Evolutionary conservation across 2,888 invertebrate genomes (phyloP).

Genomic region (Conus canariensis): DNA sequence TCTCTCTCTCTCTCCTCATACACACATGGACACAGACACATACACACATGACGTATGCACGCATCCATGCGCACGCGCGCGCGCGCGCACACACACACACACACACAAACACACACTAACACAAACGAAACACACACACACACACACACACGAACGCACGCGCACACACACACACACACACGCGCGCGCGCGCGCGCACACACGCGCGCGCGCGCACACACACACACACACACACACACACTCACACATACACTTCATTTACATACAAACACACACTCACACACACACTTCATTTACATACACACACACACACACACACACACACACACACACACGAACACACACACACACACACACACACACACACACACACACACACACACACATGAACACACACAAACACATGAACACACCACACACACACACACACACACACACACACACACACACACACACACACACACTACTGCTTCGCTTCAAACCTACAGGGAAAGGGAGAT

Average conservation of each 20-base stretch:
- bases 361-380: too few relatives aligned
- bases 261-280: background rate
- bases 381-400: background rate
- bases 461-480: too few relatives aligned
- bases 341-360: too few relatives aligned
- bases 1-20: background rate
- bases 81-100: constrained; percentile 25
- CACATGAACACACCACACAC: background rate
- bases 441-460: too few relatives aligned
- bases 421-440: too few relatives aligned
- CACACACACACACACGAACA: background rate
- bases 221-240: background rate
- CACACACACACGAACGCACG: constrained; percentile 10
- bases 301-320: constrained; percentile 13
- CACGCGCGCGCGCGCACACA: background rate
- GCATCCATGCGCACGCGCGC: background rate
- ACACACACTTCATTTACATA: background rate
- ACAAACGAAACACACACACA: constrained; percentile 3
- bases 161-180: constrained; percentile 11
- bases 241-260: background rate
- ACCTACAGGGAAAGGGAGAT: too few relatives aligned
- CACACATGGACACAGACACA: background rate
- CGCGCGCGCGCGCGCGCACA: constrained; percentile 15
- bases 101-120: constrained; percentile 10
- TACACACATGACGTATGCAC: background rate